phyloP scores from a whole-genome alignment of 2,888 invertebrate genomes.

The Odontomyia ornata region DNA sequence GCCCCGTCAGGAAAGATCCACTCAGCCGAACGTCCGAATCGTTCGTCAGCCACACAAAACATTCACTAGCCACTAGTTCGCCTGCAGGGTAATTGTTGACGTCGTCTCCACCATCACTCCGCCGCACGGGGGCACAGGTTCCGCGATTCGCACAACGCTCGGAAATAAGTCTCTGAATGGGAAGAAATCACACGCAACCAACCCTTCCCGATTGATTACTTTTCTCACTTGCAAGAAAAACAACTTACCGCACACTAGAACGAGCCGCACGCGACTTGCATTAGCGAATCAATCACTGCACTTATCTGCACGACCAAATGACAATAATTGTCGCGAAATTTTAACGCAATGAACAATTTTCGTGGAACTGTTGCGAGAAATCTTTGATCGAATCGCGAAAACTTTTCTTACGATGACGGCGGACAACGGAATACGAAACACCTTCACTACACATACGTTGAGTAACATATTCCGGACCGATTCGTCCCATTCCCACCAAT shows the following conservation, averaged over 20 bases:
- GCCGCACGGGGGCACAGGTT: background rate
- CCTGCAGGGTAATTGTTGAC: background rate
- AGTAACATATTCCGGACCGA: background rate
- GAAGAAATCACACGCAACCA: background rate
- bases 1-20: background rate
- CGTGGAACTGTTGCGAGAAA: slow-evolving; percentile 7
- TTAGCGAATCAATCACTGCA: slow-evolving; percentile 1
- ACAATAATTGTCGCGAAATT: slow-evolving; percentile 11
- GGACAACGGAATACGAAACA: slow-evolving; percentile 15
- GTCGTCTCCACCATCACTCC: background rate
- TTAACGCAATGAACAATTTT: slow-evolving; percentile 10
- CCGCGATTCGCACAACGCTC: background rate
- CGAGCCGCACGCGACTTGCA: background rate
- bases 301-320: background rate
- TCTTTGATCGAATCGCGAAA: slow-evolving; percentile 26
- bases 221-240: background rate
- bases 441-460: background rate
- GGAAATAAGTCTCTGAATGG: no score
- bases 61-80: background rate
- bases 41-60: background rate
- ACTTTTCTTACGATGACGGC: slow-evolving; percentile 31
- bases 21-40: background rate
- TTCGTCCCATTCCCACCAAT: background rate
- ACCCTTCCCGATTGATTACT: background rate
- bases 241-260: background rate